Base-by-base conservation (phyloP, 2,113 vertebrate species). In the Collichthys lucidus region DNA sequence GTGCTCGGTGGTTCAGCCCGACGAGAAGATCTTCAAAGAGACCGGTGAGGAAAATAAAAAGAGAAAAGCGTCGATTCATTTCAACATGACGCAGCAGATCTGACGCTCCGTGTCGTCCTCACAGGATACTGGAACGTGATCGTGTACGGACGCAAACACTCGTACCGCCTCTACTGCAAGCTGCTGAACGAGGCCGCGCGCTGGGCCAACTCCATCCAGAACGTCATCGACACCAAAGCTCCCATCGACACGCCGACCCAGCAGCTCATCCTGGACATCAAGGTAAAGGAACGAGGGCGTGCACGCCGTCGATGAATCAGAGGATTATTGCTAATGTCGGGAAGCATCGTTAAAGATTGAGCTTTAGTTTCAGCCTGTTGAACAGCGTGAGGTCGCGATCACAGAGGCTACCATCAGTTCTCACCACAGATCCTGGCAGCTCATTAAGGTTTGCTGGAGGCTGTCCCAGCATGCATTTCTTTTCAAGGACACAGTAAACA, bases 191-290 rank as follows among this genome's bases (percentile, higher is more conserved):
- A 99, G 92, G 98, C 98, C 0, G 96, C 95, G 0, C 93, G 98
- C 53, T 99, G 98, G 98, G 94, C 97, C 79, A 96, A 91, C 50
- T 95, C 98, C 82, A 89, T 99, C 80, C 98, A 99, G 90, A 98
- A 97, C 0, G 97, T 98, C 89, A 99, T 98, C 0, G 97, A 99
- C 86, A 95, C 95, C 90, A 99, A 99, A 88, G 96, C 96, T 0
- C 97, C 97, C 0, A 97, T 99, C 0, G 98, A 99, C 82, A 99
- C 98, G 8, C 97, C 97, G 31, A 99, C 98, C 0, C 98, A 99
- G 94, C 98, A 98, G 62, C 97, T 99, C 40, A 96, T 99, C 89
- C 98, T 97, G 71, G 97, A 98, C 90, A 97, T 99, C 89, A 98
- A 97, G 97, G 98, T 99, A 82, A 31, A 31, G 44, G 70, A 79